A percentile compares a stretch with the other conserved stretches of the same genome.
phyloP scores from a whole-genome alignment of 2,797 vertebrate species.

The Dicrostonyx torquatus region DNA sequence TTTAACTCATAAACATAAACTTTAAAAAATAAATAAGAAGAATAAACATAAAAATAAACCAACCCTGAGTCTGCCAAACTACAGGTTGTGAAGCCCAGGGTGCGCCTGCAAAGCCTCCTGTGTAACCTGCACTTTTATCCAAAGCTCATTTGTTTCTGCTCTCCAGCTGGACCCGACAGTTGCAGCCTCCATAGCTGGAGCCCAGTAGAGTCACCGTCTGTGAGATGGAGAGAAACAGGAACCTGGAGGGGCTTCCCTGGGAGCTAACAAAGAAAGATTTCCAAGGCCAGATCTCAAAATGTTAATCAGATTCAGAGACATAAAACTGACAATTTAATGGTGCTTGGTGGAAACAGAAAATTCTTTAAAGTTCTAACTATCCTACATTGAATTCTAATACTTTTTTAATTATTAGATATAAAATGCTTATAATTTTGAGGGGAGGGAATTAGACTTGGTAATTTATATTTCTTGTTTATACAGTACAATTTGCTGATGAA shows the following conservation, averaged over 20 bases:
- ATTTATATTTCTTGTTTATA: constrained; percentile 99
- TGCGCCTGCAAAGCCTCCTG: fast-evolving
- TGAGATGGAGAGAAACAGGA: constrained; percentile 64
- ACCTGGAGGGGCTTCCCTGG: constrained; percentile 57
- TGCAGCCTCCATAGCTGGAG: constrained; percentile 70
- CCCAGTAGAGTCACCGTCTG: constrained; percentile 72
- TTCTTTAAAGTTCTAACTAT: constrained; percentile 86
- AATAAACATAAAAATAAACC: not conserved
- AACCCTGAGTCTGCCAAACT: not conserved
- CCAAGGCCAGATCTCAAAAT: constrained; percentile 87
- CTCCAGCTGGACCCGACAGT: constrained; percentile 64
- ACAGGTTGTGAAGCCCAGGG: not conserved
- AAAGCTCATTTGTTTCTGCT: not conserved
- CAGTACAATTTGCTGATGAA: constrained; percentile 99
- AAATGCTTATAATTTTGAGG: constrained; percentile 90
- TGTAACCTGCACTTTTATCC: not conserved
- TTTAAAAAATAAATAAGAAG: not conserved
- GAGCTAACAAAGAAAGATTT: constrained; percentile 85
- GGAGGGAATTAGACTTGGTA: constrained; percentile 99
- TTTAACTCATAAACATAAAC: not conserved
- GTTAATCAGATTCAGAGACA: constrained; percentile 89
- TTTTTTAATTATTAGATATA: constrained; percentile 91
- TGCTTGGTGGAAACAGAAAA: constrained; percentile 86
- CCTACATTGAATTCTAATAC: constrained; percentile 89
- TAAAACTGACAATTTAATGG: constrained; percentile 88